Conservation (phyloP, 2,888 invertebrate genomes). For the Acanthosepion lycidas region DNA sequence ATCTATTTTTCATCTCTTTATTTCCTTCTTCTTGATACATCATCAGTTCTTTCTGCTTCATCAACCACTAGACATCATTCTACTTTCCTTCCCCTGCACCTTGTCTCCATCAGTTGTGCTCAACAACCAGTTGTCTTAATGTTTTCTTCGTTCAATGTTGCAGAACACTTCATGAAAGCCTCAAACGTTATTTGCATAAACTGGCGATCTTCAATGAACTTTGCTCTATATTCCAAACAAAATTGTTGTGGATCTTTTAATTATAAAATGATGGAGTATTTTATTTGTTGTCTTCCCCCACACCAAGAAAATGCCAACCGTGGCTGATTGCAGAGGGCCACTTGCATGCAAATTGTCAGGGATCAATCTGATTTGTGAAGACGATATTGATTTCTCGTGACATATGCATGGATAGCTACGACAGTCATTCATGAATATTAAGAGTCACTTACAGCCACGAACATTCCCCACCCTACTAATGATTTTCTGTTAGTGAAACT, state of each 20-base stretch:
- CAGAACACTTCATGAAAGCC: slow-evolving; percentile 17
- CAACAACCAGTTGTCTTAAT: neutral
- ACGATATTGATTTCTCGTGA: neutral
- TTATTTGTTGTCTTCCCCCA: neutral
- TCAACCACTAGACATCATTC: neutral
- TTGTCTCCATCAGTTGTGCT: neutral
- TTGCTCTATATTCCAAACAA: slow-evolving; percentile 39
- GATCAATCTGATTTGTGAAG: neutral
- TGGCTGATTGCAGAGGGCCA: neutral
- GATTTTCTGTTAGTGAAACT: neutral
- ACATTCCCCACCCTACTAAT: neutral
- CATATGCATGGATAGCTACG: neutral
- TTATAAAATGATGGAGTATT: slow-evolving; percentile 38
- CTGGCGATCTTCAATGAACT: neutral
- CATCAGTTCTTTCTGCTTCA: slow-evolving; percentile 4
- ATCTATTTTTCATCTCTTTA: neutral
- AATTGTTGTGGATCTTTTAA: slow-evolving; percentile 40
- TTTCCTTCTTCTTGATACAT: neutral
- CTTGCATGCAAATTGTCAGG: neutral
- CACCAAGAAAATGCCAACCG: neutral
- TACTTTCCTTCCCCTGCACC: neutral
- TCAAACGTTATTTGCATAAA: slow-evolving; percentile 44
- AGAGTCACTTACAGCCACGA: neutral
- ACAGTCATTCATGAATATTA: slow-evolving; percentile 11
- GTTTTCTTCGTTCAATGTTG: neutral